Conservation (phyloP, 1,140 invertebrate genomes). For the Heliconius hermathena region DNA sequence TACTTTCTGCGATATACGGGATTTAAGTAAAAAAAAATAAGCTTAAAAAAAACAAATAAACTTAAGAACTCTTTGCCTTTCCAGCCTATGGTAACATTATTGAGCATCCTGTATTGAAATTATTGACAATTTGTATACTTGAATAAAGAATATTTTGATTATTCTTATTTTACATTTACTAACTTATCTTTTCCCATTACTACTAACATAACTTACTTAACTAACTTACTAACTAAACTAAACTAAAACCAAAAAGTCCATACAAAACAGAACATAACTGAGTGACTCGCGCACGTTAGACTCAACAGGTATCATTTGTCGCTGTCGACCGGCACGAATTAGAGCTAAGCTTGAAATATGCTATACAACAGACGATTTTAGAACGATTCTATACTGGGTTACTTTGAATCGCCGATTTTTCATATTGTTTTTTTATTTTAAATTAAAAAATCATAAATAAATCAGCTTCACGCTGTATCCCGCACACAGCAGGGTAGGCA, state of each 20-base stretch:
- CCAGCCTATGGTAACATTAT: no score
- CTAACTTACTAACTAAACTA: neutral
- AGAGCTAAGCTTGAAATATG: slow-evolving; percentile 21
- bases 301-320: slow-evolving; percentile 55
- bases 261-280: neutral
- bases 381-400: neutral
- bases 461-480: no score
- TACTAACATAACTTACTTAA: neutral
- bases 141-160: no score
- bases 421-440: neutral
- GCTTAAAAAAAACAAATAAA: no score
- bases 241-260: neutral
- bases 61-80: no score
- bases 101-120: no score
- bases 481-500: no score
- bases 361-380: slow-evolving; percentile 11
- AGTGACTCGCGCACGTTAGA: slow-evolving; percentile 15
- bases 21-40: no score
- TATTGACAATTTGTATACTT: no score
- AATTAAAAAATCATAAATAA: no score
- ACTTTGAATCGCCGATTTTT: neutral
- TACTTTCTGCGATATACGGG: no score
- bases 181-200: neutral
- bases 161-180: neutral
- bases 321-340: slow-evolving; percentile 40